A percentile compares a stretch with the other conserved stretches of the same genome.
These are phyloP conservation scores for Melanotaenia maccullochi DNA, from an alignment of 2,797 vertebrate genomes.

Conservation along the genomic window DNA sequence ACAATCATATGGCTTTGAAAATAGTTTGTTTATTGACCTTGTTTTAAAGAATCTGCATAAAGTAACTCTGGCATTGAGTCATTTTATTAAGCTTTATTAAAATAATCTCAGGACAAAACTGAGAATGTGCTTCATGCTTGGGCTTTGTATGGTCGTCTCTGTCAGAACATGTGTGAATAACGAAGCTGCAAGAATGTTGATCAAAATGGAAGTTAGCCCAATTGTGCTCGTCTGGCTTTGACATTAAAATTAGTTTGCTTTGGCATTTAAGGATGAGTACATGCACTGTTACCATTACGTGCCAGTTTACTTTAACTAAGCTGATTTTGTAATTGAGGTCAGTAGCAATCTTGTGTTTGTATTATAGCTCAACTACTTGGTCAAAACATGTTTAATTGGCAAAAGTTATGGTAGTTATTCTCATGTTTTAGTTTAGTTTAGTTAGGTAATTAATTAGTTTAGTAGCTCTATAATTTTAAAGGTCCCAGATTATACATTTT, in stretches of 20 bases:
- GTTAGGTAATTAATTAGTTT: too few relatives aligned
- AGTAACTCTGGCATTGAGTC: too few relatives aligned
- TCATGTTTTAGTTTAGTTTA: too few relatives aligned
- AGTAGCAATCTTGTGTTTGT: not conserved
- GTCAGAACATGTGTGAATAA: not conserved
- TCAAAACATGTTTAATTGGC: not conserved
- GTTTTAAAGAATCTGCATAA: not conserved
- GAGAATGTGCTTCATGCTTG: not conserved
- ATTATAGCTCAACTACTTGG: not conserved
- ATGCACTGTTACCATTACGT: not conserved
- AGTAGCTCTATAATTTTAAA: too few relatives aligned
- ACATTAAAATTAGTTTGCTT: not conserved
- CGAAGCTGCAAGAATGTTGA: not conserved
- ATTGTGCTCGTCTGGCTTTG: not conserved
- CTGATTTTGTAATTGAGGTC: not conserved
- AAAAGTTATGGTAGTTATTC: not conserved
- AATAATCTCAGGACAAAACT: not conserved
- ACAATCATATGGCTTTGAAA: too few relatives aligned
- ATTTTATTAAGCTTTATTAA: not conserved
- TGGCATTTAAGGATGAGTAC: not conserved
- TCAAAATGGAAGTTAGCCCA: not conserved
- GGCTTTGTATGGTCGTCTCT: not conserved
- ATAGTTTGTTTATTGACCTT: not conserved
- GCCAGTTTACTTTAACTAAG: not conserved
- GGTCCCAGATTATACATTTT: too few relatives aligned